Evolutionary conservation across 2,113 vertebrate species (phyloP), one percentile per base, ranked within the genome.

Genomic region (Chaetura pelagica): DNA sequence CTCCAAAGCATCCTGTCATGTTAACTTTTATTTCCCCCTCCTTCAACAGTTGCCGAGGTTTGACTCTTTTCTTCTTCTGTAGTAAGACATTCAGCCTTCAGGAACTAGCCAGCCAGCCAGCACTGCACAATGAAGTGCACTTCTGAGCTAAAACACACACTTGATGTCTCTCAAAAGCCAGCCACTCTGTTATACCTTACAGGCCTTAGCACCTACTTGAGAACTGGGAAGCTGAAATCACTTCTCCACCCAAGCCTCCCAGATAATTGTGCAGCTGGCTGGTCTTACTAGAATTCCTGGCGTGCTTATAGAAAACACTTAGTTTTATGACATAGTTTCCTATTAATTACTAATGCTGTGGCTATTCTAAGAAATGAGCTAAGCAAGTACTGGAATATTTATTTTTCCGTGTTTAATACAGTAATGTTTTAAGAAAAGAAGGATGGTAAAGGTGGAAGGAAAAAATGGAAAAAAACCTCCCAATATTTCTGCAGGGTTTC

Each of bases 31-130:
- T 75, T 58, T 2, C 0, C 48, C 10, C 15, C 24, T 18, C 23
- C 26, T 71, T 75, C 18, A 38, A 5, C 26, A 59, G 15, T 55
- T 89, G 35, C 16, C 29, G 81, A 7, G 3, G 30, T 90, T 32
- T 84, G 46, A 29, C 12, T 30, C 59, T 64, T 34, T 89, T 81
- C 57, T 52, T 0, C 26, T 71, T 81, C 29, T 19, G 5, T 30
- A 63, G 48, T 48, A 63, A 80, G 64, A 12, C 5, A 12, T 30
- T 48, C 27, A 46, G 22, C 2, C 0, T 44, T 57, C 69, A 77
- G 26, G 83, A 69, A 1, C 23, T 63, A 0, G 34, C 42, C 22
- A 0, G 34, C 44, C 22, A 7, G 58, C 32, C 46, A 62, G 0
- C 23, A 3, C 42, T 10, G 19, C 22, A 15, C 57, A 26, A 6